Conservation (phyloP, 2,113 vertebrate species). For the Dinomys branickii region DNA sequence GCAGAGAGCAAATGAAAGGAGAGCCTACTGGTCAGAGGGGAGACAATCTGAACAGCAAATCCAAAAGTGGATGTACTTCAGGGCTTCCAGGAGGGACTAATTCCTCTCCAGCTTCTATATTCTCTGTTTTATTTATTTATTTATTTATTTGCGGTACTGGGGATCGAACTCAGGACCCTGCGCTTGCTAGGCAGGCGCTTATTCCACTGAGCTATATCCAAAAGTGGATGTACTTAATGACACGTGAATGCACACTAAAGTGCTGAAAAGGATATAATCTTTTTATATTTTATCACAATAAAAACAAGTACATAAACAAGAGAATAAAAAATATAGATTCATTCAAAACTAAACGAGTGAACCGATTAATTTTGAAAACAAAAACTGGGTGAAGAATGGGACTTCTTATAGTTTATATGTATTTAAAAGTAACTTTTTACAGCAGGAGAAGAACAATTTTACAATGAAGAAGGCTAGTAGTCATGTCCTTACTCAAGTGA, state of each 20-base stretch:
- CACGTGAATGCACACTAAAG: background rate
- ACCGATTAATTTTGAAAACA: background rate
- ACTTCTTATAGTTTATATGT: background rate
- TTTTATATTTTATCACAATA: background rate
- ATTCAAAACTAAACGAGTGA: constrained; percentile 8
- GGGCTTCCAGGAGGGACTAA: too few relatives aligned
- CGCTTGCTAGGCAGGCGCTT: too few relatives aligned
- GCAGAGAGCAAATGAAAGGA: background rate
- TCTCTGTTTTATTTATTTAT: too few relatives aligned
- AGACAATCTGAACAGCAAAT: background rate
- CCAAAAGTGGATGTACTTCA: too few relatives aligned
- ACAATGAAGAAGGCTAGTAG: background rate
- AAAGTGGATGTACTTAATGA: background rate
- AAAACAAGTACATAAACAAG: background rate
- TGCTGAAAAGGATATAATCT: background rate
- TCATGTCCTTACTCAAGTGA: background rate
- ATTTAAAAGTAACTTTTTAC: background rate
- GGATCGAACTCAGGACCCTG: too few relatives aligned
- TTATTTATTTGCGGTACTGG: too few relatives aligned
- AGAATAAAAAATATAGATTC: background rate
- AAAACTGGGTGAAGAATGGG: background rate
- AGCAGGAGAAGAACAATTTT: background rate
- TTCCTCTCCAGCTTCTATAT: too few relatives aligned
- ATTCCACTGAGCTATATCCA: too few relatives aligned
- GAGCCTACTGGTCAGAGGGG: background rate